Percentiles rank a stretch among this genome's conserved stretches.
phyloP scores from a whole-genome alignment of 2,797 vertebrate genomes.

The Serranus cabrilla region DNA sequence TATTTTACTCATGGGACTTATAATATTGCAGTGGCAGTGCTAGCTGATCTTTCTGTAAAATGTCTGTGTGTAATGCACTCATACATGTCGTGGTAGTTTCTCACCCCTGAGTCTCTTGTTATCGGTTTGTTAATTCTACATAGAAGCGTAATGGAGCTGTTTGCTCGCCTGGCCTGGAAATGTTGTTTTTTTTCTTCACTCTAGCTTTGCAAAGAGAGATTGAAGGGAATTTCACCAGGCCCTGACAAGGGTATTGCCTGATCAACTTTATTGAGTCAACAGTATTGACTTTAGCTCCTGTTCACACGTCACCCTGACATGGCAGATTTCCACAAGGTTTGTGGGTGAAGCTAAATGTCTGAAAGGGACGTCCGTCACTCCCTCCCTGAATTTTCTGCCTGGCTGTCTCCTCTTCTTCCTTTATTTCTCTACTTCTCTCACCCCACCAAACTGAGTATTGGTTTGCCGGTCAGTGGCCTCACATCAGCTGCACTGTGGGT shows the following conservation, averaged over 20 bases:
- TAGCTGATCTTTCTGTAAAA: not conserved
- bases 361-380: conserved; percentile 32
- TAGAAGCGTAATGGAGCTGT: not conserved
- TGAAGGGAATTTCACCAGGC: conserved; percentile 22
- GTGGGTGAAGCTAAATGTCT: conserved; percentile 49
- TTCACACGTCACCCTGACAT: conserved; percentile 49
- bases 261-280: conserved; percentile 63
- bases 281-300: conserved; percentile 52
- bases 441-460: not conserved
- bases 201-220: conserved; percentile 24
- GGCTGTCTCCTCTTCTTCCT: not conserved
- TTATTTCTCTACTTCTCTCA: not conserved
- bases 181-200: not conserved
- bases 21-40: not conserved
- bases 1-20: not conserved
- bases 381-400: conserved; percentile 26
- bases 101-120: too few species aligned
- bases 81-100: too few species aligned
- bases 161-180: not conserved
- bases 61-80: not conserved
- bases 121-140: not conserved
- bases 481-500: conserved; percentile 1
- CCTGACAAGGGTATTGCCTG: conserved; percentile 52
- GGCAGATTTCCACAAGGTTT: conserved; percentile 49
- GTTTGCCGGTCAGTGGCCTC: conserved; percentile 21